phyloP scores from a whole-genome alignment of 2,888 invertebrate species.

The Chironomus tentans region DNA sequence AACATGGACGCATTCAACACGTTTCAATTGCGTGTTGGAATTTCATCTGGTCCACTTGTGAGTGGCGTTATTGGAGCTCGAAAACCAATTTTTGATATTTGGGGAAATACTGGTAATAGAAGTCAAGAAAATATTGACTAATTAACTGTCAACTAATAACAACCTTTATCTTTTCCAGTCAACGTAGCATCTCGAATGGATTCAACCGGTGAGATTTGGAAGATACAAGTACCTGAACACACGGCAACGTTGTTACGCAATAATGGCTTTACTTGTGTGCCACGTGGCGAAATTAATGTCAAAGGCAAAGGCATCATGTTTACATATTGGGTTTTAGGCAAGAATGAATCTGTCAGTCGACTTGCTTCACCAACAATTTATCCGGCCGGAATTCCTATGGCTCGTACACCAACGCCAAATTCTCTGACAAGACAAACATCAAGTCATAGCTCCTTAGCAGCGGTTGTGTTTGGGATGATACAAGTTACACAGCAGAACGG shows the following conservation, averaged over 20 bases:
- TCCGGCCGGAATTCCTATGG: conserved; percentile 37
- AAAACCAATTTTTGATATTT: conserved; percentile 93
- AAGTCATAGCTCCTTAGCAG: conserved; percentile 61
- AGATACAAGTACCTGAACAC: conserved; percentile 80
- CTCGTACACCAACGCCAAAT: conserved; percentile 13
- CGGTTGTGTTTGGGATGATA: conserved; percentile 82
- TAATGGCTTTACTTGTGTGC: conserved; percentile 45
- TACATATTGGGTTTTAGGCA: conserved; percentile 80
- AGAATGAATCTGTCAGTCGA: conserved; percentile 40
- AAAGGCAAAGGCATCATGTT: conserved; percentile 95
- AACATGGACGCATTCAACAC: conserved; percentile 95
- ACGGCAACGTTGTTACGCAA: conserved; percentile 58
- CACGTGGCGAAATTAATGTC: conserved; percentile 76
- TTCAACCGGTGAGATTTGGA: conserved; percentile 78
- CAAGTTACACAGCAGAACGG: conserved; percentile 52
- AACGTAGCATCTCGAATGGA: conserved; percentile 96
- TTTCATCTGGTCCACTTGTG: conserved; percentile 85
- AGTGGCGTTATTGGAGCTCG: conserved; percentile 94
- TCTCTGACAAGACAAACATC: conserved; percentile 58
- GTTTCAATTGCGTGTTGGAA: conserved; percentile 87
- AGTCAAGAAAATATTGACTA: background rate
- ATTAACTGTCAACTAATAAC: background rate
- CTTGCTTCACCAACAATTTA: conserved; percentile 38
- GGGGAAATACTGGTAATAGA: conserved; percentile 69
- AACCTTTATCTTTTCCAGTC: conserved; percentile 43